Base-by-base conservation (phyloP, 2,113 vertebrate genomes). In the Paraplagusia blochii region DNA sequence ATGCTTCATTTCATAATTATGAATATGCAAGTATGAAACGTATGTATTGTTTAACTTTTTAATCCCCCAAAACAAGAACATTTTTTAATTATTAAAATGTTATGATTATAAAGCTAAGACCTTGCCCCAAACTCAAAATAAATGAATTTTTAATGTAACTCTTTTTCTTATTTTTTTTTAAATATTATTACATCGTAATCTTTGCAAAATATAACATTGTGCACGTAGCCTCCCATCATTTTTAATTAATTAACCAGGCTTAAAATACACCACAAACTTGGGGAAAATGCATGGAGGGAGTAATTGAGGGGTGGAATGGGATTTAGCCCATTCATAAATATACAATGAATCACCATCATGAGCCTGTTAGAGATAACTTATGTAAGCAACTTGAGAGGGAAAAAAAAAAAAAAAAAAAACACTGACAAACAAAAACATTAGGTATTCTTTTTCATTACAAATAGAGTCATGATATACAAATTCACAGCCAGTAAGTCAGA, bases 401-500 rank as follows among this genome's bases (percentile, higher is more conserved):
- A 77, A 11, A 40, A 40, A 40, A 11, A 40, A 40, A 38, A 3
- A 38, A 61, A 77, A 4, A 40, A 9, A 40, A 1, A 40, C 11
- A 40, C 9, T 12, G 12, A 11, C 36, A 38, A 38, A 38, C n/a
- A n/a, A 9, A 81, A 77, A 63, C 65, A n/a, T 77, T 53, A 69
- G 61, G 49, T 76, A 18, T 77, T 69, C 65, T 74, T 80, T 80
- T 58, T 83, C 80, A 70, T 74, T 45, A 69, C 75, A 72, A 77
- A 84, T 80, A 62, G 80, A 22, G 45, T 69, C 67, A 84, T 77
- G 68, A 85, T 87, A 67, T 84, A 88, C 83, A 90, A 89, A 88
- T 89, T 87, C 87, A 87, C 79, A 85, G 83, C 85, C 85, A 88
- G 84, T 86, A 87, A 82, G 87, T 90, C 81, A 76, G 74, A 84